Percentiles rank a stretch among this genome's conserved stretches.
phyloP scores from a whole-genome alignment of 2,888 invertebrate species.

The Idaea biselata region DNA sequence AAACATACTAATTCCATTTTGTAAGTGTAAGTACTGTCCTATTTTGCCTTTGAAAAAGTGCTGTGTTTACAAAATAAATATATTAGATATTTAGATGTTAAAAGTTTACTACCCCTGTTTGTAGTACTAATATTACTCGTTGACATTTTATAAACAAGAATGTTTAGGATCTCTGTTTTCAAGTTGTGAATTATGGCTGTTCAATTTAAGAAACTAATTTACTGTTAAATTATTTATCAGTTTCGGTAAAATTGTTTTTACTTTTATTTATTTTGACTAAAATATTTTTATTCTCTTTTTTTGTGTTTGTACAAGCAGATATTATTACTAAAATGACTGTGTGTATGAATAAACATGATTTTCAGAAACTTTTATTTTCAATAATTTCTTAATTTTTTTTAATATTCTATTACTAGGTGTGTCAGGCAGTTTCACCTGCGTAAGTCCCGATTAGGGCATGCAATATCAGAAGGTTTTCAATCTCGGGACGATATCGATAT shows the following conservation, averaged over 20 bases:
- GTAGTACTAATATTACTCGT: neutral
- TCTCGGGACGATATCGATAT: no score
- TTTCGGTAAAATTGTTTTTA: slow-evolving; percentile 14
- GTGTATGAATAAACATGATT: neutral
- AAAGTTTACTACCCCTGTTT: neutral
- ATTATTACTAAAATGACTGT: neutral
- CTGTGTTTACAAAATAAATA: neutral
- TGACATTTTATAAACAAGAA: neutral
- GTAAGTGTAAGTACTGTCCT: no score
- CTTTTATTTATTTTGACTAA: slow-evolving; percentile 21
- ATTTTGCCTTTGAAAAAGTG: neutral
- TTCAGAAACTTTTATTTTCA: neutral
- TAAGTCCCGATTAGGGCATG: no score
- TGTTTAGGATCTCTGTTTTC: slow-evolving; percentile 21
- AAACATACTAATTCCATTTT: neutral
- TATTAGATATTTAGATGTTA: neutral
- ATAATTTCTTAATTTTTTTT: no score
- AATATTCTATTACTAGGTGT: no score
- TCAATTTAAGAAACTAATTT: slow-evolving; percentile 14
- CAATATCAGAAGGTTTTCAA: no score
- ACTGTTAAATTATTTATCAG: slow-evolving; percentile 20
- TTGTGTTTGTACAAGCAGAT: slow-evolving; percentile 4
- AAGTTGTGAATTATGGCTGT: slow-evolving; percentile 19
- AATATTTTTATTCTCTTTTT: slow-evolving; percentile 9
- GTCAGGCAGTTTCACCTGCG: no score